Evolutionary conservation across 1,140 invertebrate genomes (phyloP).

Genomic region (Melitaea cinxia): DNA sequence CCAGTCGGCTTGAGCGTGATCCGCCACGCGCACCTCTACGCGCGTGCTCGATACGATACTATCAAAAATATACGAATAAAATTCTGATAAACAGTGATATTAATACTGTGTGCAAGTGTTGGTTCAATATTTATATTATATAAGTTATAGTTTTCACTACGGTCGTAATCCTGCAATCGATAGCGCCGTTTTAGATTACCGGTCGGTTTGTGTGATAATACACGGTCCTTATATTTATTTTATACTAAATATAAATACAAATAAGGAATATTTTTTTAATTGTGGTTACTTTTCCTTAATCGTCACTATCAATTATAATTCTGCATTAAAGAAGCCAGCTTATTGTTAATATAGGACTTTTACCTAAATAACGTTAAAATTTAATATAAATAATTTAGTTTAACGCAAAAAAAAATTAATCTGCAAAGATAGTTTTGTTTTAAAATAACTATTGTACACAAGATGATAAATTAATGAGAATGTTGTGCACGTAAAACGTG

Average conservation of each 20-base stretch:
- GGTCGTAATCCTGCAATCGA: slow-evolving; percentile 32
- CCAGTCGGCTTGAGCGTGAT: slow-evolving; percentile 63
- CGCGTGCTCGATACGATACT: slow-evolving; percentile 38
- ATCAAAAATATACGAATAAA: slow-evolving; percentile 22
- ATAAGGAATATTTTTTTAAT: neutral
- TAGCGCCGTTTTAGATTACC: slow-evolving; percentile 8
- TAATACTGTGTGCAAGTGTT: slow-evolving; percentile 24
- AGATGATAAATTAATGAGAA: too few species aligned
- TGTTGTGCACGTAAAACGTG: too few species aligned
- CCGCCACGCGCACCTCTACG: slow-evolving; percentile 64
- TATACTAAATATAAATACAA: neutral
- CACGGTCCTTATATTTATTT: slow-evolving; percentile 8
- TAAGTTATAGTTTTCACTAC: slow-evolving; percentile 23
- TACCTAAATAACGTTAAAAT: too few species aligned
- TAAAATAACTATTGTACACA: too few species aligned
- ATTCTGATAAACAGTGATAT: slow-evolving; percentile 27
- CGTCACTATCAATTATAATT: too few species aligned
- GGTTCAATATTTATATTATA: slow-evolving; percentile 22
- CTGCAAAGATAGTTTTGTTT: too few species aligned
- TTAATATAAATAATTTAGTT: too few species aligned
- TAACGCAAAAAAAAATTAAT: too few species aligned
- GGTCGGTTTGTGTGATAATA: slow-evolving; percentile 11
- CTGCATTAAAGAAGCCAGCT: too few species aligned
- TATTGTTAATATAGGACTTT: too few species aligned
- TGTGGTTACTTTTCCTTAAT: slow-evolving; percentile 11